Conservation (phyloP, 2,113 vertebrate species). For the Brienomyrus brachyistius region DNA sequence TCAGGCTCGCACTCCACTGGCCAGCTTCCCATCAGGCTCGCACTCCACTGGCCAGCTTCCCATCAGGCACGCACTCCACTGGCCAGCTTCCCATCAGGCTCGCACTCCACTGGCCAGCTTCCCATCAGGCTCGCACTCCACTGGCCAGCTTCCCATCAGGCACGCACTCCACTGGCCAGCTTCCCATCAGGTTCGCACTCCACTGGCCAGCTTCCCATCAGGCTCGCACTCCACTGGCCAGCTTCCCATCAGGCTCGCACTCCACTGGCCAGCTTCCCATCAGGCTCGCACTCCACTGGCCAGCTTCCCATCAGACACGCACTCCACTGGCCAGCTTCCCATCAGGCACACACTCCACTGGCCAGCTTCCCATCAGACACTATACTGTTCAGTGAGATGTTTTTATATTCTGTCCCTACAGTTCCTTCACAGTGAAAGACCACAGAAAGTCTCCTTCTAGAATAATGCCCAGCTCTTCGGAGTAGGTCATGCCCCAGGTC, state of each 20-base stretch:
- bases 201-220: no score
- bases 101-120: no score
- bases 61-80: neutral
- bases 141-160: no score
- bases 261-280: neutral
- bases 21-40: neutral
- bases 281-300: neutral
- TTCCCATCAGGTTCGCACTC: no score
- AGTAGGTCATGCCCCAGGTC: neutral
- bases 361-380: neutral
- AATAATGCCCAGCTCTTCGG: neutral
- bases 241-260: neutral
- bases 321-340: no score
- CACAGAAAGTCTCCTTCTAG: neutral
- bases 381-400: neutral
- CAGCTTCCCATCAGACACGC: no score
- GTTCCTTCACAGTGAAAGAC: neutral
- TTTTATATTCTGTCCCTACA: neutral
- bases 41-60: neutral
- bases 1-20: no score
- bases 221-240: no score
- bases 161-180: no score
- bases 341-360: neutral
- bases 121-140: no score
- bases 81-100: neutral